Conservation (phyloP, 2,888 invertebrate genomes). For the Clusia tigrina region DNA sequence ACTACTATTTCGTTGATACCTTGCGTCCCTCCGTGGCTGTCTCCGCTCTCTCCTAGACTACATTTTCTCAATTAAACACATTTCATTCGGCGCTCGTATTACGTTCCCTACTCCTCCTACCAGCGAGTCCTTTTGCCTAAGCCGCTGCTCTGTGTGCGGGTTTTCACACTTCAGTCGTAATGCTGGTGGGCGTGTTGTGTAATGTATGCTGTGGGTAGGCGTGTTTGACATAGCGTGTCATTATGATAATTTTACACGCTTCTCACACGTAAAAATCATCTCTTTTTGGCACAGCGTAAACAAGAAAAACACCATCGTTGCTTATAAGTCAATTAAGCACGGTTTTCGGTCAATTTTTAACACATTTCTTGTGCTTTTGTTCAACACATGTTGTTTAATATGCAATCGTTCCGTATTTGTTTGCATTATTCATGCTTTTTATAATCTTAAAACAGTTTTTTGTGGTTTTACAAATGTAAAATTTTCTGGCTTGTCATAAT, state of each 20-base stretch:
- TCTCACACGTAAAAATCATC: conserved; percentile 35
- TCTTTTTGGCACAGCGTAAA: not conserved
- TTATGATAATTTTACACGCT: conserved; percentile 50
- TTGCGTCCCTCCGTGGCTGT: conserved; percentile 4
- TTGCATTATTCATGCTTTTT: not conserved
- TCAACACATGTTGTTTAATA: not conserved
- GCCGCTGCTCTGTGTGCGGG: conserved; percentile 39
- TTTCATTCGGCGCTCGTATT: conserved; percentile 32
- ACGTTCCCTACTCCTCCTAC: not conserved
- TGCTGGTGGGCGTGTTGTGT: conserved; percentile 10
- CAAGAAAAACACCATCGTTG: not conserved
- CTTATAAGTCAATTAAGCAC: conserved; percentile 44
- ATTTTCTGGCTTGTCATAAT: not conserved
- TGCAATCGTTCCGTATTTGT: not conserved
- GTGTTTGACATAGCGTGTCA: conserved; percentile 44
- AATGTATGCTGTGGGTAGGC: conserved; percentile 34
- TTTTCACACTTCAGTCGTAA: conserved; percentile 37
- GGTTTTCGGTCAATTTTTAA: conserved; percentile 53
- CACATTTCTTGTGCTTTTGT: conserved; percentile 36
- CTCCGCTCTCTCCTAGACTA: not conserved
- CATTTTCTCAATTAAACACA: not conserved
- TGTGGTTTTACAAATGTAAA: not conserved
- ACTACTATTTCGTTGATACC: conserved; percentile 50
- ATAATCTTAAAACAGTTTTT: not conserved
- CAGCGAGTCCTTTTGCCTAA: not conserved